Evolutionary conservation across 2,888 invertebrate species (phyloP).

Genomic region (Carcina quercana): DNA sequence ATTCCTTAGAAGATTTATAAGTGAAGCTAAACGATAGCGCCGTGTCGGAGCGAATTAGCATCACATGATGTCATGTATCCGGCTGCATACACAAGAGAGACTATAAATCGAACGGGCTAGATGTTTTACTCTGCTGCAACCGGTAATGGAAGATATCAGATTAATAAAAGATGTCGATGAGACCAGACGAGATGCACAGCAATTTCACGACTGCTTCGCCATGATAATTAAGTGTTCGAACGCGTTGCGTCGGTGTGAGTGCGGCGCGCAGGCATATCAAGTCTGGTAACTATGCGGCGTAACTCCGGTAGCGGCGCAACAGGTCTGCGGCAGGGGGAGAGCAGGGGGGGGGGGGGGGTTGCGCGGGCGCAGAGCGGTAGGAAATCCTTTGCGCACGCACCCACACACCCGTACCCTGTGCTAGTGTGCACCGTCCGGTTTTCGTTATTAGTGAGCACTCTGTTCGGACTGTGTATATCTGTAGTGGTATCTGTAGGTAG

Average conservation of each 20-base stretch:
- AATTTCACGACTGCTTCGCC: constrained; percentile 62
- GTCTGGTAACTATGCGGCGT: constrained; percentile 74
- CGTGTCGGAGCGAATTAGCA: constrained; percentile 50
- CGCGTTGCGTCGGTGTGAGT: constrained; percentile 50
- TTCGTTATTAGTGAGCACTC: constrained; percentile 27
- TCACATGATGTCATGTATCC: constrained; percentile 63
- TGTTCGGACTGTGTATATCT: constrained; percentile 32
- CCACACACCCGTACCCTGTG: constrained; percentile 34
- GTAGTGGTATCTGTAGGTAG: constrained; percentile 56
- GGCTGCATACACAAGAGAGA: constrained; percentile 49
- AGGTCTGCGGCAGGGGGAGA: constrained; percentile 67
- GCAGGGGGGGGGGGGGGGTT: constrained; percentile 54
- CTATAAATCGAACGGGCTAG: constrained; percentile 56
- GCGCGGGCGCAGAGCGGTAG: constrained; percentile 57
- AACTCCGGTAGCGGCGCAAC: constrained; percentile 74
- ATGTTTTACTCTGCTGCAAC: constrained; percentile 53
- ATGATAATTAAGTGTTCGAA: constrained; percentile 63
- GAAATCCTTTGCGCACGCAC: constrained; percentile 66
- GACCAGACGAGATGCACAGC: constrained; percentile 56
- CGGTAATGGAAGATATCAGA: constrained; percentile 61
- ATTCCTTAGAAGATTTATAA: constrained; percentile 45
- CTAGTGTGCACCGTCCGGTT: constrained; percentile 69
- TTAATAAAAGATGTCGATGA: constrained; percentile 62
- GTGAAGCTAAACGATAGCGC: constrained; percentile 47
- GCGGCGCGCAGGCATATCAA: constrained; percentile 56